These are phyloP conservation scores for Oreortyx pictus DNA, from an alignment of 2,797 vertebrate genomes.

Conservation along the genomic window DNA sequence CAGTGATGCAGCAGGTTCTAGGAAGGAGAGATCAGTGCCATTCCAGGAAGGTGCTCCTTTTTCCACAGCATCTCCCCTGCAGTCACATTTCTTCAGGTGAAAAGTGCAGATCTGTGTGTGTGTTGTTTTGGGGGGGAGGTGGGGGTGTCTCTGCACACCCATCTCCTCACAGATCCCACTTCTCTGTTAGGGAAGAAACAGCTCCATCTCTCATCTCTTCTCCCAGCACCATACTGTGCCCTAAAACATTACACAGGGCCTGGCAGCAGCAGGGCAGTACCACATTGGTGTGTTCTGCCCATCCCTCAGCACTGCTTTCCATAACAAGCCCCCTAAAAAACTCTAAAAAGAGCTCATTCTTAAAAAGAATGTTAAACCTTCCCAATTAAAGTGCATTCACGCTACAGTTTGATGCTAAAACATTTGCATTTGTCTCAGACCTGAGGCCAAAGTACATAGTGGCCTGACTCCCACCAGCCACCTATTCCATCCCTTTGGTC, in stretches of 20 bases:
- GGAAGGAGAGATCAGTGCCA: neutral
- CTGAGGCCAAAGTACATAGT: neutral
- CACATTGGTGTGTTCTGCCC: fast-evolving
- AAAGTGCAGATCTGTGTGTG: neutral
- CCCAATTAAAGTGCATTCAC: neutral
- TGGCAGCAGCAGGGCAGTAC: neutral
- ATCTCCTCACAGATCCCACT: fast-evolving
- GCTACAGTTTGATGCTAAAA: fast-evolving
- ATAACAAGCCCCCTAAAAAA: neutral
- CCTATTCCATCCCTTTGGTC: neutral
- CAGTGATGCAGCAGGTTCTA: neutral
- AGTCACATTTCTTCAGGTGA: neutral
- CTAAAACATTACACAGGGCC: neutral
- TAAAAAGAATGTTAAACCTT: neutral
- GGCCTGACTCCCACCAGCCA: neutral
- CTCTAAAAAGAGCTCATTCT: neutral
- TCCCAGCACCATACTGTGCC: neutral
- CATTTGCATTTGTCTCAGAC: neutral
- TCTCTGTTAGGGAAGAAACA: neutral
- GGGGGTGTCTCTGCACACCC: neutral
- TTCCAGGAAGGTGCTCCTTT: neutral
- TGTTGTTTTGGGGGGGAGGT: too few species aligned
- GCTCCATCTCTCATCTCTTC: neutral
- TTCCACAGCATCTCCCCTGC: neutral
- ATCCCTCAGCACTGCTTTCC: neutral